These are phyloP conservation scores for Aurelia sp. DNA, from an alignment of 30 jellyfish, hydroid and myxozoan species.

Conservation along the genomic window DNA sequence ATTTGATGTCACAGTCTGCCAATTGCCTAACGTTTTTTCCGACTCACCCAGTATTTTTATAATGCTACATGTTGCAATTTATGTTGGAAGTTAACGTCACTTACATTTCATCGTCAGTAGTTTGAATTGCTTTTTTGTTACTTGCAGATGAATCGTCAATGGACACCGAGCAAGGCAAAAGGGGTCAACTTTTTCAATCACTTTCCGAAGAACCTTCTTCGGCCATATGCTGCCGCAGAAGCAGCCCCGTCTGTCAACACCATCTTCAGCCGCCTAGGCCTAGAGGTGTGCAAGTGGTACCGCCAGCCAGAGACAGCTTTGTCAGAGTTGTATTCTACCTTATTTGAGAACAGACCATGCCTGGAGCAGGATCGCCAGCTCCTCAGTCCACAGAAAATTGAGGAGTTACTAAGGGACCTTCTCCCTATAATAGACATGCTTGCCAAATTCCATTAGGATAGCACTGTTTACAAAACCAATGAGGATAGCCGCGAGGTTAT, in stretches of 20 bases:
- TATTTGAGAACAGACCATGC: neutral
- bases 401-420: too few relatives aligned
- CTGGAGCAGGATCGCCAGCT: neutral
- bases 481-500: too few relatives aligned
- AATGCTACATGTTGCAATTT: neutral
- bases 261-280: neutral
- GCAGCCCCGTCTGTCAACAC: neutral
- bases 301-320: neutral
- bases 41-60: too few relatives aligned
- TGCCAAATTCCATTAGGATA: too few relatives aligned
- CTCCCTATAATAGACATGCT: too few relatives aligned
- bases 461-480: too few relatives aligned
- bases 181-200: neutral
- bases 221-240: conserved; percentile 7
- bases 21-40: too few relatives aligned
- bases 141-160: neutral
- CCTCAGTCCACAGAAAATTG: too few relatives aligned
- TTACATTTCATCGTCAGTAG: neutral
- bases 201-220: conserved; percentile 1
- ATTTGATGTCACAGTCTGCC: too few relatives aligned
- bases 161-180: neutral
- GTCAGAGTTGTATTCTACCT: conserved; percentile 6
- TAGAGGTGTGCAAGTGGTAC: conserved; percentile 17
- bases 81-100: neutral
- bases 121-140: neutral